These are phyloP conservation scores for Azorinus chamasolen DNA, from an alignment of 2,888 invertebrate genomes.

Conservation along the genomic window DNA sequence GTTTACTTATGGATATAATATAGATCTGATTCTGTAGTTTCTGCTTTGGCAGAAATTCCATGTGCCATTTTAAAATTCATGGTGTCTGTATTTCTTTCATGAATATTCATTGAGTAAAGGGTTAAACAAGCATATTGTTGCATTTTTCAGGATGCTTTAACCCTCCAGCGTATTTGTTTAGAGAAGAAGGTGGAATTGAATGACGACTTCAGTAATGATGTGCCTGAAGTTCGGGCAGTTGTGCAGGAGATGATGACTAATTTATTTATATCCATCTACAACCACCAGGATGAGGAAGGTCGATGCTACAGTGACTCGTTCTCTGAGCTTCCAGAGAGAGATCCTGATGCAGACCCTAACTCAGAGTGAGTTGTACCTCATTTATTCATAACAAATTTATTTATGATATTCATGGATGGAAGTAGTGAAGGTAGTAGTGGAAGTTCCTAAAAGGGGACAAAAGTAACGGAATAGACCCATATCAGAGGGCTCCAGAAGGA, in stretches of 20 bases:
- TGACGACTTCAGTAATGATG: constrained; percentile 90
- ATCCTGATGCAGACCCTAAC: constrained; percentile 69
- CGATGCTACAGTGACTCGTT: constrained; percentile 98
- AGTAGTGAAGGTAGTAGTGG: no score
- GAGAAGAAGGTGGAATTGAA: constrained; percentile 95
- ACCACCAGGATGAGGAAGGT: constrained; percentile 98
- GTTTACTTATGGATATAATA: no score
- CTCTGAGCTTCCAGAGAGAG: constrained; percentile 92
- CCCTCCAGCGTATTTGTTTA: constrained; percentile 95
- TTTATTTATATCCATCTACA: constrained; percentile 97
- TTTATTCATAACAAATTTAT: no score
- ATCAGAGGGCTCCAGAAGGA: no score
- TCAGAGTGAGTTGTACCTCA: constrained; percentile 56
- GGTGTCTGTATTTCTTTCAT: no score
- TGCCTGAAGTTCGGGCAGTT: constrained; percentile 93
- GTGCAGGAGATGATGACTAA: constrained; percentile 96
- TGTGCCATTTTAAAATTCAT: no score
- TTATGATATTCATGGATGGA: neutral
- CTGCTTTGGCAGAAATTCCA: no score
- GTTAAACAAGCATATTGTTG: no score
- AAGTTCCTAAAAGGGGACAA: no score
- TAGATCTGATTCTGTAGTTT: no score
- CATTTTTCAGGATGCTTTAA: constrained; percentile 92
- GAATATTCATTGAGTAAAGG: no score
- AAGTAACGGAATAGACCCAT: no score